phyloP scores from a whole-genome alignment of 2,113 vertebrate species.

The Platycercus adscitus region DNA sequence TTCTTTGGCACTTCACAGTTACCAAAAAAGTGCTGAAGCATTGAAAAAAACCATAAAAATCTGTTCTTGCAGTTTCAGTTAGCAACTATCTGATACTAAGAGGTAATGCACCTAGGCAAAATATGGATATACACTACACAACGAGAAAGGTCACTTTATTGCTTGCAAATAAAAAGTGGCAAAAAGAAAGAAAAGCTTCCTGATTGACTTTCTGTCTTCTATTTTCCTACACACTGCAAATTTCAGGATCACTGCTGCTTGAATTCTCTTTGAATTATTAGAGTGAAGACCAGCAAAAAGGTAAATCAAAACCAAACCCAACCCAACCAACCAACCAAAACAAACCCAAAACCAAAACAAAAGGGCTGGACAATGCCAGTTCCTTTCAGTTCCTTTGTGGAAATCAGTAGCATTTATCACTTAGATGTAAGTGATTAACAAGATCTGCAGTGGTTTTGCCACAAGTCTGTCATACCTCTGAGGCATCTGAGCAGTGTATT shows the following conservation, averaged over 20 bases:
- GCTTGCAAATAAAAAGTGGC: neutral
- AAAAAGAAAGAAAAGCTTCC: neutral
- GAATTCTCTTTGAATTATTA: neutral
- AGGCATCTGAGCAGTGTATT: neutral
- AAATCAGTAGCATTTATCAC: neutral
- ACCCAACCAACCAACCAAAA: neutral
- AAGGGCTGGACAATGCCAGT: fast-evolving
- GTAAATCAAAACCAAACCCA: neutral
- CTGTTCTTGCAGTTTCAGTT: neutral
- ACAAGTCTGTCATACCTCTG: neutral
- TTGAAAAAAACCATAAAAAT: neutral
- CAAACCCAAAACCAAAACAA: neutral
- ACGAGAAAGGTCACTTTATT: neutral
- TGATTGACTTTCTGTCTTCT: neutral
- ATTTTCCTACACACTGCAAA: neutral
- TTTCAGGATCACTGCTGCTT: neutral
- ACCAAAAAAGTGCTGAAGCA: neutral
- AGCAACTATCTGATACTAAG: neutral
- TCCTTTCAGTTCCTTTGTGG: neutral
- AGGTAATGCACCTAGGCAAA: neutral
- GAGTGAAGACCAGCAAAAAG: neutral
- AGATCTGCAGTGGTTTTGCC: neutral
- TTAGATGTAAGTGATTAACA: neutral
- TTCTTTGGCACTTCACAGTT: neutral
- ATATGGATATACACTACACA: neutral